Base-by-base conservation (phyloP, 2,888 invertebrate species). In the Patella caerulea region DNA sequence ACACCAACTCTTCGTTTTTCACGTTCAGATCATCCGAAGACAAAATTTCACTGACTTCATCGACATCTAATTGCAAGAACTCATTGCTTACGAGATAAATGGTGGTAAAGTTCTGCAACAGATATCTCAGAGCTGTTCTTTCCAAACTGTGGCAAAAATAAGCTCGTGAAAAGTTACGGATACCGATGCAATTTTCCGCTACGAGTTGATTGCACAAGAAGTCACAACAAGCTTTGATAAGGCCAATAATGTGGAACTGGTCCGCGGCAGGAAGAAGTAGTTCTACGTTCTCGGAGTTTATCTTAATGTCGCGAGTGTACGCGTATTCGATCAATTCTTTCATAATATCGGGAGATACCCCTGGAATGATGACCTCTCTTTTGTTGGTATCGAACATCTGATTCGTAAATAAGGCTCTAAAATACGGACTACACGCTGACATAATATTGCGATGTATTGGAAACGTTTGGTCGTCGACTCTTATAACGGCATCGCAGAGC, bases 381-480 rank as follows among this genome's bases (percentile, higher is more conserved):
- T 84, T 79, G 73, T 87, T 86, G 0, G 86, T 86, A 72, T 86
- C 85, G 72, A 86, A 86, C 84, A 96, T 92, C 17, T 95, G 94
- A 81, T 96, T 96, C 75, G 96, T 96, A 91, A 97, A 97, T 55
- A 96, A 92, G 71, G 96, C 95, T 91, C 96, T 95, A 93, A 98
- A 98, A 93, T 97, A 98, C 69, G 95, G 95, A 90, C 97, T 97
- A 93, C 96, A 96, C 78, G 97, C 95, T 1, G 90, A 90, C 87
- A 91, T 83, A 78, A 91, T 90, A 78, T 89, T 89, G n/a, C 91
- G 94, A 92, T 98, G 97, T 76, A 97, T 96, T 65, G 95, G 95
- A 90, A 96, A 96, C 82, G 94, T 93, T 75, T 95, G 94, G 80
- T 96, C 96, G 91, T 97, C 97, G 56, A 82, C 81, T 77, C 96